Conservation (phyloP, 1,140 invertebrate species). For the Paralvinella palmiformis region DNA sequence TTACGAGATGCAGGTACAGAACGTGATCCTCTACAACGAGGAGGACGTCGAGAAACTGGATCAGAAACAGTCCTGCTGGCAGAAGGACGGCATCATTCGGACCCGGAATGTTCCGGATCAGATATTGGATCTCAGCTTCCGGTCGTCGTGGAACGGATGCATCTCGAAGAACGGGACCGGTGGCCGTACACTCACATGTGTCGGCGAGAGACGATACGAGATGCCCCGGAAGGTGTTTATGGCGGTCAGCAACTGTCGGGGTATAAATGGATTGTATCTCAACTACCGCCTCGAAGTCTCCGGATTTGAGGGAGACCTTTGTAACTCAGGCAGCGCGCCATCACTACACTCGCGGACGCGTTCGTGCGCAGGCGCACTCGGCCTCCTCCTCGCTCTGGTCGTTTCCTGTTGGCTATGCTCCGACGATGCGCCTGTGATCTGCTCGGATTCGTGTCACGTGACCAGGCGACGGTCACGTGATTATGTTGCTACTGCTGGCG, state of each 20-base stretch:
- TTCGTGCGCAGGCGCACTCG: too few relatives aligned
- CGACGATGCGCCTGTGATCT: too few relatives aligned
- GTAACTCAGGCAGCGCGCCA: too few relatives aligned
- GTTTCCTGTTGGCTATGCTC: too few relatives aligned
- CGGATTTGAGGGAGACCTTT: neutral
- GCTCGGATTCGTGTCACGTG: too few relatives aligned
- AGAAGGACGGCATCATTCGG: constrained; percentile 14
- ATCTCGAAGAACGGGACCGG: constrained; percentile 7
- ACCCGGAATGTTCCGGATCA: neutral
- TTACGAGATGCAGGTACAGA: constrained; percentile 5
- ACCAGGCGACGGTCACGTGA: too few relatives aligned
- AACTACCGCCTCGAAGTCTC: constrained; percentile 14
- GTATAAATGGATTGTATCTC: constrained; percentile 7
- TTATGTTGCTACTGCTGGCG: too few relatives aligned
- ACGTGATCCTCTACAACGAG: constrained; percentile 11
- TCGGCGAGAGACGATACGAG: constrained; percentile 2
- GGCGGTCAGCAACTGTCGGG: constrained; percentile 18
- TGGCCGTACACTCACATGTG: constrained; percentile 6
- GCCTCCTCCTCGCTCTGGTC: too few relatives aligned
- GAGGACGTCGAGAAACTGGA: neutral
- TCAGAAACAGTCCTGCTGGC: constrained; percentile 9
- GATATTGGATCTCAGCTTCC: constrained; percentile 15
- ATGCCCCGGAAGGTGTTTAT: constrained; percentile 3
- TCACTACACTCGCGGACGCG: too few relatives aligned
- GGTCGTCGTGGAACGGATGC: constrained; percentile 16